A percentile compares a stretch with the other conserved stretches of the same genome.
Conservation (phyloP, 2,797 vertebrate species). For the Galago senegalensis region DNA sequence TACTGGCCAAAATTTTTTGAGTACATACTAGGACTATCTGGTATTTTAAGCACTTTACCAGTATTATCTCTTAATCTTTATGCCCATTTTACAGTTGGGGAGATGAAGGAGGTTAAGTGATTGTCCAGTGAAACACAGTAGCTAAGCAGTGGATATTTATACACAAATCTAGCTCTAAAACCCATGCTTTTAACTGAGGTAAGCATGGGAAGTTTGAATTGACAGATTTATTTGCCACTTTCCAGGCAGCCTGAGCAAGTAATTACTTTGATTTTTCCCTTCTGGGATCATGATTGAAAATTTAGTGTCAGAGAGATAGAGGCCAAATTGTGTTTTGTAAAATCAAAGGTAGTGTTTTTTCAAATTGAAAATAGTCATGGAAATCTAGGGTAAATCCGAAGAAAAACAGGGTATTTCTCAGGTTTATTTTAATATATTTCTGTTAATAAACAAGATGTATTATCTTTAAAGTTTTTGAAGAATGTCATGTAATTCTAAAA, state of each 20-base stretch:
- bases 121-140: neutral
- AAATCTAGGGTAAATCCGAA: neutral
- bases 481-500: neutral
- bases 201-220: neutral
- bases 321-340: constrained; percentile 6
- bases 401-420: neutral
- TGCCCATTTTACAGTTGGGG: neutral
- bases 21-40: neutral
- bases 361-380: neutral
- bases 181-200: neutral
- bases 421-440: constrained; percentile 48
- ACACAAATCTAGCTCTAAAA: neutral
- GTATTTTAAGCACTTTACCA: neutral
- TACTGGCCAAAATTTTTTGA: neutral
- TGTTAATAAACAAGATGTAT: neutral
- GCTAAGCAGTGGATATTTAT: neutral
- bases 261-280: constrained; percentile 13
- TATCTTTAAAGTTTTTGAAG: neutral
- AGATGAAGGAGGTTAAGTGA: neutral
- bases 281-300: constrained; percentile 20
- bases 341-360: constrained; percentile 25
- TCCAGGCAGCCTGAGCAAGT: neutral
- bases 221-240: neutral
- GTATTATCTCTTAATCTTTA: neutral
- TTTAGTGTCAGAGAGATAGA: neutral